Conservation (phyloP, 2,888 invertebrate species). For the Pteria penguin region DNA sequence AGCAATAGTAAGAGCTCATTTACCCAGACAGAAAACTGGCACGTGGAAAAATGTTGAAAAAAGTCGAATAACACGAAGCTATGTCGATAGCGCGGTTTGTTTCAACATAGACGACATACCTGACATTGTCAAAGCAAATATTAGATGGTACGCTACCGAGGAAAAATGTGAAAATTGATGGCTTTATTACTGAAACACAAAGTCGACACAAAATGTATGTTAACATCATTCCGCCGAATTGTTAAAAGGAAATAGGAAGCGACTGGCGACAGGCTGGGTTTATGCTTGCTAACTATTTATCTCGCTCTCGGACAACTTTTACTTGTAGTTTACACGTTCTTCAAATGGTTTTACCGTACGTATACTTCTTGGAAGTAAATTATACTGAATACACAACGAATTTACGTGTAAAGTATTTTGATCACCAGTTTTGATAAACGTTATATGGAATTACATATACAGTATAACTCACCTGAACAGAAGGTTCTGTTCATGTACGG, state of each 20-base stretch:
- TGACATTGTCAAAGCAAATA: not conserved
- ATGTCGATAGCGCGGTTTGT: not conserved
- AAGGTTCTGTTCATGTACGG: too few species aligned
- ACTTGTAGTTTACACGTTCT: too few species aligned
- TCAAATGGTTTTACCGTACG: too few species aligned
- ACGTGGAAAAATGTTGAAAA: not conserved
- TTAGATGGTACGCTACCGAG: not conserved
- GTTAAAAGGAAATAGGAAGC: not conserved
- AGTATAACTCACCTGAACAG: too few species aligned
- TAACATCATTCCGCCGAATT: not conserved
- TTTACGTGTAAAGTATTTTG: too few species aligned
- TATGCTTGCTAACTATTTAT: too few species aligned
- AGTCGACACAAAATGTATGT: not conserved
- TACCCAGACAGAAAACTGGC: not conserved
- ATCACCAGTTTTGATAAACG: too few species aligned
- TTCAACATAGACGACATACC: not conserved
- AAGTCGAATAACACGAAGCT: not conserved
- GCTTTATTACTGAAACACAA: not conserved
- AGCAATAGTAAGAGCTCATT: not conserved
- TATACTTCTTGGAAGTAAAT: too few species aligned
- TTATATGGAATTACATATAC: too few species aligned
- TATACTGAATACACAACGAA: too few species aligned
- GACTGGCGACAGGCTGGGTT: not conserved
- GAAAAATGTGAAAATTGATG: not conserved
- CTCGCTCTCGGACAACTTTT: too few species aligned